These are phyloP conservation scores for Barbus barbus DNA, from an alignment of 2,113 vertebrate species.

Conservation along the genomic window DNA sequence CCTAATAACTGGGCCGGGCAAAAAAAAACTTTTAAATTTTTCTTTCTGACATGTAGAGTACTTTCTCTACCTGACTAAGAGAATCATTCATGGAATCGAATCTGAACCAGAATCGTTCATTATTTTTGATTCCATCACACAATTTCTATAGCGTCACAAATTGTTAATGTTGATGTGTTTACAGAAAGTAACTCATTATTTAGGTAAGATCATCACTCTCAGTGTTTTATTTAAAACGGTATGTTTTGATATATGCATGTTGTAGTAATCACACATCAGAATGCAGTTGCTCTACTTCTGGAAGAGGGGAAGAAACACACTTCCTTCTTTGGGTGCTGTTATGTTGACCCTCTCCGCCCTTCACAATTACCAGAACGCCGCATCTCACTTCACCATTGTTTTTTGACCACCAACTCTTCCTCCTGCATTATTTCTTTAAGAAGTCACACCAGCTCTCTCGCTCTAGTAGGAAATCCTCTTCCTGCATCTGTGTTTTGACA, in stretches of 20 bases:
- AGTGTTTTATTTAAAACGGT: conserved; percentile 16
- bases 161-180: neutral
- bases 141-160: neutral
- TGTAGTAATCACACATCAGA: conserved; percentile 7
- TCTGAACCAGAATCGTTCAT: neutral
- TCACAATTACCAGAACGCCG: neutral
- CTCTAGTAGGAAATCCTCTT: conserved; percentile 54
- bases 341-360: neutral
- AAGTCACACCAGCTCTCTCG: neutral
- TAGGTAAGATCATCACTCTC: neutral
- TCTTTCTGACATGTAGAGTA: neutral
- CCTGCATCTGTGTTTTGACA: conserved; percentile 18
- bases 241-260: conserved; percentile 27
- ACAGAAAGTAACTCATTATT: neutral
- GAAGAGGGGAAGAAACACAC: neutral
- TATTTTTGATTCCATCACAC: neutral
- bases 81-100: neutral
- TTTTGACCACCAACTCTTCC: neutral
- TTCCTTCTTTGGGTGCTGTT: neutral
- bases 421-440: neutral
- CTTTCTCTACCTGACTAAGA: neutral
- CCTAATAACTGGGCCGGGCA: neutral
- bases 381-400: conserved; percentile 39
- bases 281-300: conserved; percentile 27
- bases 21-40: neutral